Base-by-base conservation (phyloP, 2,113 vertebrate genomes). In the Oceanodroma tethys region DNA sequence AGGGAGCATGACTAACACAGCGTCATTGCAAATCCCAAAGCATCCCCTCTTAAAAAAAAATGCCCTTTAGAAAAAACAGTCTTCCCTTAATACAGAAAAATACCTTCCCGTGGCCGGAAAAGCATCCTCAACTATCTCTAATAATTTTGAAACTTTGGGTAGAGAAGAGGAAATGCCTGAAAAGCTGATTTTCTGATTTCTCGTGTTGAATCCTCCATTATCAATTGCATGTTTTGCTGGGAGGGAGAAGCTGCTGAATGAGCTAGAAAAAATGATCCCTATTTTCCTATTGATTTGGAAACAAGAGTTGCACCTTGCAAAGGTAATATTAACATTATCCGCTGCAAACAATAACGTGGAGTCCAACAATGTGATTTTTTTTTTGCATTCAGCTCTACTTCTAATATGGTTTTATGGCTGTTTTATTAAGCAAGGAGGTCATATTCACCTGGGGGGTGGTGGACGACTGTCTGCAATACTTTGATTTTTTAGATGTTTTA, bases 201-300 rank as follows among this genome's bases (percentile, higher is more conserved):
- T 85, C 0, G 0, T 9, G 0, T 36, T 34, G 66, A 36, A 40
- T 62, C 12, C 66, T 79, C 47, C 0, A 0, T 84, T 66, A 29
- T 26, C 45, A 50, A 1, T 26, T 12, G 16, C 4, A 3, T 0
- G 3, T 42, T 36, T 65, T 63, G 48, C 67, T 52, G 75, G 3
- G 1, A 2, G 66, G 68, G 32, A 85, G 78, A 32, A 87, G 30
- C 43, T 63, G 43, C 65, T 87, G 73, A 55, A 5, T 6, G 40
- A 85, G 23, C 11, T 50, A 4, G 56, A 25, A 45, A 42, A 66
- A 52, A 40, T 4, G 1, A 52, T 42, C 58, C 60, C 27, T 2
- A 0, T 50, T 93, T 93, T 67, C 40, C 58, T 45, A 4, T 10
- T 47, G 81, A 32, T 38, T 90, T 60, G 52, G 56, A 45, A 93